Percentiles rank a stretch among this genome's conserved stretches.
Evolutionary conservation across 1,140 invertebrate genomes (phyloP).

Genomic region (Drosophila elegans): DNA sequence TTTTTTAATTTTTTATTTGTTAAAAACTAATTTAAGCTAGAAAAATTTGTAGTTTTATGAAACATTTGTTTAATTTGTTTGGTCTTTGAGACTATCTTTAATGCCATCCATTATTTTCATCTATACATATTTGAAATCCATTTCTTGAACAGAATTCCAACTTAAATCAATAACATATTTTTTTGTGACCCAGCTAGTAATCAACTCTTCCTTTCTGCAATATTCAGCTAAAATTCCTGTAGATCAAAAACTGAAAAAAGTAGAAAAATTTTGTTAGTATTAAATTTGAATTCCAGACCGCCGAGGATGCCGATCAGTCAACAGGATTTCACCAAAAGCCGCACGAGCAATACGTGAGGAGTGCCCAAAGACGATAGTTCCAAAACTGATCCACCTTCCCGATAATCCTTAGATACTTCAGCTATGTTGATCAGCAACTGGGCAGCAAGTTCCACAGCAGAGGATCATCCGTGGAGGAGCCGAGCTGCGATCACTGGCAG

Average conservation of each 20-base stretch:
- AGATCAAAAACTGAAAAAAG: constrained; percentile 2
- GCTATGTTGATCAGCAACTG: not conserved
- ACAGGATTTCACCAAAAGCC: constrained; percentile 12
- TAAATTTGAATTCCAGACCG: constrained; percentile 1
- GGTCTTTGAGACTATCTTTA: too few species aligned
- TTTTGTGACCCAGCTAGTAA: not conserved
- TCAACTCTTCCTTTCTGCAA: constrained; percentile 12
- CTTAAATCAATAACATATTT: not conserved
- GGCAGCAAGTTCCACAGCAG: not conserved
- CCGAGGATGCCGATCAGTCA: constrained; percentile 15
- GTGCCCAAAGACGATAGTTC: too few species aligned
- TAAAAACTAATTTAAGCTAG: too few species aligned
- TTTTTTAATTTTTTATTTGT: too few species aligned
- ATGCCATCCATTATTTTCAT: too few species aligned
- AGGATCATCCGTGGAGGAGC: not conserved
- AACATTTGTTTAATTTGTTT: not conserved
- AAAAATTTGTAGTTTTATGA: too few species aligned
- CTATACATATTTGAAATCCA: too few species aligned
- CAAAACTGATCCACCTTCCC: not conserved
- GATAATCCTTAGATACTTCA: constrained; percentile 10
- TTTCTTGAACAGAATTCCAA: too few species aligned
- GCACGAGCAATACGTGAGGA: constrained; percentile 34
- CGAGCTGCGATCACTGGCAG: constrained; percentile 7
- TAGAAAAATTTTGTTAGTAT: constrained; percentile 14
- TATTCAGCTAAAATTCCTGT: constrained; percentile 1